phyloP scores from a whole-genome alignment of 2,888 invertebrate genomes.

The Fissipunctia ypsillon region DNA sequence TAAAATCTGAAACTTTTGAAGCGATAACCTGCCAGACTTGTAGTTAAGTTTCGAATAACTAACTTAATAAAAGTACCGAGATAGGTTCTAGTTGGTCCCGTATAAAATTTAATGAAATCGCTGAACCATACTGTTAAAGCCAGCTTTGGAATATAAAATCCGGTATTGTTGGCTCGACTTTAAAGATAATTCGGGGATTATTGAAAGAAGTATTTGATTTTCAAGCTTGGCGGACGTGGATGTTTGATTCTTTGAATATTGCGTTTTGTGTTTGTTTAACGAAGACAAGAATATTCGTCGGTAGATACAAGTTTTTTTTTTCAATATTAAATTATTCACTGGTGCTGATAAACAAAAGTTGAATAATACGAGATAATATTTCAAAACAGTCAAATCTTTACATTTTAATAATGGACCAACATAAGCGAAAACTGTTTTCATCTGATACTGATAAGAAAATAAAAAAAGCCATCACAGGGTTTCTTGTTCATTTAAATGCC shows the following conservation, averaged over 20 bases:
- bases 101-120: conserved; percentile 61
- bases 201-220: conserved; percentile 40
- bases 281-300: not conserved
- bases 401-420: not conserved
- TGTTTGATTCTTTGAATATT: conserved; percentile 3
- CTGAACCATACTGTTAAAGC: conserved; percentile 34
- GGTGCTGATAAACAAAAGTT: not conserved
- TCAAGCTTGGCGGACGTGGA: not conserved
- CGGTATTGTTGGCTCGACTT: conserved; percentile 42
- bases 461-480: not conserved
- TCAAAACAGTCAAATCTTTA: not conserved
- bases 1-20: conserved; percentile 62
- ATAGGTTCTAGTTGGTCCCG: conserved; percentile 56
- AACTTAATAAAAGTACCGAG: conserved; percentile 63
- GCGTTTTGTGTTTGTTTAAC: not conserved
- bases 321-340: not conserved
- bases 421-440: not conserved
- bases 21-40: conserved; percentile 60
- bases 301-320: not conserved
- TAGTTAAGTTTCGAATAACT: conserved; percentile 63
- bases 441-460: too few species aligned
- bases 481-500: not conserved
- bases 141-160: conserved; percentile 40
- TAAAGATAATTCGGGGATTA: conserved; percentile 47
- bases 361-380: not conserved